A percentile compares a stretch with the other conserved stretches of the same genome.
Conservation (phyloP, 2,888 invertebrate species). For the Pollenia griseotomentosa region DNA sequence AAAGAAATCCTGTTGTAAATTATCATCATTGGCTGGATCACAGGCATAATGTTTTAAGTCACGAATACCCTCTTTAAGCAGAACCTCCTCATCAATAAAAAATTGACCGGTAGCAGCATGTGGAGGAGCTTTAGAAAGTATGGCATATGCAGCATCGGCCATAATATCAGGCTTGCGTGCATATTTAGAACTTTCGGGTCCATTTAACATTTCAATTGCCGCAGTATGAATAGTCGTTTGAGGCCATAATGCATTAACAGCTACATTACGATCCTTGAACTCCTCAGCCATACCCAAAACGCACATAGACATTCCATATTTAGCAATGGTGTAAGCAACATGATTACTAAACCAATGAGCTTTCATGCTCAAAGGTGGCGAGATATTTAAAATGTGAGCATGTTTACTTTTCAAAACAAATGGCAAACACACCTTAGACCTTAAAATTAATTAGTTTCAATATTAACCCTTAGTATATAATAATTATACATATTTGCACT, state of each 20-base stretch:
- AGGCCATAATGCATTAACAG: slow-evolving; percentile 98
- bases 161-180: slow-evolving; percentile 83
- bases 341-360: slow-evolving; percentile 95
- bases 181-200: slow-evolving; percentile 81
- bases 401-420: slow-evolving; percentile 93
- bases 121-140: slow-evolving; percentile 88
- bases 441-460: slow-evolving; percentile 80
- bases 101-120: slow-evolving; percentile 94
- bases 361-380: slow-evolving; percentile 96
- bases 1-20: slow-evolving; percentile 93
- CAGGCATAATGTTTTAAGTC: slow-evolving; percentile 94
- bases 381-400: slow-evolving; percentile 97
- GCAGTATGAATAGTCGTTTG: slow-evolving; percentile 96
- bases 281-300: slow-evolving; percentile 99
- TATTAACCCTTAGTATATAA: neutral
- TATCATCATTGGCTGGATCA: slow-evolving; percentile 88
- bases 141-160: slow-evolving; percentile 82
- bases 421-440: slow-evolving; percentile 95
- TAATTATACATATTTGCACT: slow-evolving; percentile 79
- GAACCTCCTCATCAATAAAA: slow-evolving; percentile 94
- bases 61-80: slow-evolving; percentile 90
- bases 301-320: slow-evolving; percentile 99
- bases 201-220: slow-evolving; percentile 93
- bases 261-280: slow-evolving; percentile 91
- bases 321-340: slow-evolving; percentile 98